phyloP scores from a whole-genome alignment of 2,797 vertebrate genomes.

The Darevskia nairensis region DNA sequence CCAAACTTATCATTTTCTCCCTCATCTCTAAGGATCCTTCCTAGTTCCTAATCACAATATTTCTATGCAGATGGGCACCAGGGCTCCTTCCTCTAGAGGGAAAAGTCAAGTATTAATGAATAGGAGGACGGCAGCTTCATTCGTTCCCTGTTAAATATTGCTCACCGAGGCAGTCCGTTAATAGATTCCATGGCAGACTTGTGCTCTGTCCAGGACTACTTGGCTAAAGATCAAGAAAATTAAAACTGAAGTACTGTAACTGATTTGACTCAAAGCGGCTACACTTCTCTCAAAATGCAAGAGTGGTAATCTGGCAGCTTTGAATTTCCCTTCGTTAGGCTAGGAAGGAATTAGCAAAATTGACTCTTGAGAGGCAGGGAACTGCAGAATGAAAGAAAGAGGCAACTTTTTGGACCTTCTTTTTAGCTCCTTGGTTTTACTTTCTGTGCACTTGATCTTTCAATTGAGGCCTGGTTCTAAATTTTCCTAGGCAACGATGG shows the following conservation, averaged over 20 bases:
- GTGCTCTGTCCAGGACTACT: neutral
- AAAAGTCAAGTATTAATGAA: conserved; percentile 14
- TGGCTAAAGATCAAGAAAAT: conserved; percentile 35
- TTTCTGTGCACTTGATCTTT: conserved; percentile 3
- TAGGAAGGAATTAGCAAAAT: conserved; percentile 19
- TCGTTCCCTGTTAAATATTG: neutral
- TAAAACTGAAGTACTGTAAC: conserved; percentile 32
- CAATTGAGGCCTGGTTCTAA: neutral
- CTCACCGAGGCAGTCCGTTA: neutral
- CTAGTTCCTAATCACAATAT: neutral
- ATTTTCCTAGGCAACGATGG: too few relatives aligned
- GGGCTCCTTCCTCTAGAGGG: neutral
- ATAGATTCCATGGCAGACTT: neutral
- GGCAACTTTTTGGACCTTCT: neutral
- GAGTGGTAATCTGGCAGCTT: neutral
- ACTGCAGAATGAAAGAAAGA: neutral
- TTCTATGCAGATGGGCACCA: neutral
- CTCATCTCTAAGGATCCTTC: neutral
- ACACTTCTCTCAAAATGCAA: neutral
- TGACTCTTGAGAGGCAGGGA: neutral
- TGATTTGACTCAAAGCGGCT: conserved; percentile 16
- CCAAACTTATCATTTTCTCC: neutral
- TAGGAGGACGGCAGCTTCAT: neutral
- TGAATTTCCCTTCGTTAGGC: conserved; percentile 7
- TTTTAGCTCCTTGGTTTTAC: neutral